Conservation (phyloP, 2,113 vertebrate genomes). For the Nipponia nippon region DNA sequence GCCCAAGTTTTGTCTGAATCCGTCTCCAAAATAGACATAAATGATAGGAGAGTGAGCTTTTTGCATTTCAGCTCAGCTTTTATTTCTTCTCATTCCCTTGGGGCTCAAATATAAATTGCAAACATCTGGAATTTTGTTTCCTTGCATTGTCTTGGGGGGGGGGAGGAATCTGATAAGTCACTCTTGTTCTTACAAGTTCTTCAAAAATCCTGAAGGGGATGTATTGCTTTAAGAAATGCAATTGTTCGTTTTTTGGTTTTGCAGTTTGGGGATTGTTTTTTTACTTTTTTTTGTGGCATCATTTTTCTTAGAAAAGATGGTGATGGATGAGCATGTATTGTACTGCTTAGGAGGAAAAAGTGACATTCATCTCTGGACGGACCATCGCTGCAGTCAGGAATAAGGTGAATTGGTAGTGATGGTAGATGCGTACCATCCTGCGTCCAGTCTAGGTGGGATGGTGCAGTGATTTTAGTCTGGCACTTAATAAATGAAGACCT, state of each 20-base stretch:
- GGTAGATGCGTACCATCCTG: background rate
- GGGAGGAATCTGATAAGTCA: background rate
- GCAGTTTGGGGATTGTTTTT: background rate
- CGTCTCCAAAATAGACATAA: fast-evolving
- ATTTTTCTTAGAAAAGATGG: background rate
- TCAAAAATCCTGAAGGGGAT: background rate
- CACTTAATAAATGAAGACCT: background rate
- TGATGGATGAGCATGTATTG: background rate
- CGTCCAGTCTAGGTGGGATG: background rate
- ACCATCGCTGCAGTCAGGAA: background rate
- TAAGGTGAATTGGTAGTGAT: background rate
- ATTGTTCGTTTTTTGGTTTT: background rate
- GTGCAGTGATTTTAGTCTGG: background rate
- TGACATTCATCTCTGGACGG: fast-evolving
- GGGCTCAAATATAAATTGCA: background rate
- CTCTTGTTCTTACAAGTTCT: background rate
- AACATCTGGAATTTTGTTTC: background rate
- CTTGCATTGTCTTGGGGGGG: fast-evolving
- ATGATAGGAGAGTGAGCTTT: background rate
- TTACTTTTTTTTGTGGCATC: background rate
- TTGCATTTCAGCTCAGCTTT: background rate
- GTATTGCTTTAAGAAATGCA: background rate
- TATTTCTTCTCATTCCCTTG: background rate
- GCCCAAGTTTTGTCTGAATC: background rate
- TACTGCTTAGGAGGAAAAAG: background rate